Conservation (phyloP, 92 coral and sea anemone genomes). For the Palythoa caribaeorum region DNA sequence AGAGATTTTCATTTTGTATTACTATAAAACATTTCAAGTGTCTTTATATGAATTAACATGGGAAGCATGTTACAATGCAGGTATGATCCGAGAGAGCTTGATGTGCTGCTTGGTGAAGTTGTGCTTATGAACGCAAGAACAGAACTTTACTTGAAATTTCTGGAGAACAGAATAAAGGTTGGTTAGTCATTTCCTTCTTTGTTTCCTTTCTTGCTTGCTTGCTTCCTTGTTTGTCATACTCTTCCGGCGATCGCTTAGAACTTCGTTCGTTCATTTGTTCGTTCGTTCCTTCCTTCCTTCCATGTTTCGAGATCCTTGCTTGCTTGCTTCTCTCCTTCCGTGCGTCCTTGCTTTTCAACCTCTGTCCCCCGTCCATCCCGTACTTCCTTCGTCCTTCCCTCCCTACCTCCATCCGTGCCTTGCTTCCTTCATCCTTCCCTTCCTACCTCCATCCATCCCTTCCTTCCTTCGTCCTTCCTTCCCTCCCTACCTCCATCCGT, state of each 20-base stretch:
- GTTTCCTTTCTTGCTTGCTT: not conserved
- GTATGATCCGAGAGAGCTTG: constrained; percentile 95
- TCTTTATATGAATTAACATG: not conserved
- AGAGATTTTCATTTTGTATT: not conserved
- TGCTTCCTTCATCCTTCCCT: too few species aligned
- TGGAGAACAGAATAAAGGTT: constrained; percentile 86
- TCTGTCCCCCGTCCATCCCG: too few species aligned
- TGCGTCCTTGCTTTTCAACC: not conserved
- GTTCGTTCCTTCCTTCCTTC: not conserved
- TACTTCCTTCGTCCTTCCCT: not conserved
- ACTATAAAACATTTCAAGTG: not conserved
- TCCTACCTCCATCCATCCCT: too few species aligned
- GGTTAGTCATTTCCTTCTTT: not conserved
- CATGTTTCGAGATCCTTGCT: not conserved
- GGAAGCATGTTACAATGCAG: constrained; percentile 35
- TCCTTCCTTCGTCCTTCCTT: too few species aligned
- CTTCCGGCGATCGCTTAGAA: too few species aligned
- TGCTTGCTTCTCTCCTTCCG: not conserved
- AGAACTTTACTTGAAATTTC: constrained; percentile 86
- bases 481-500: too few species aligned
- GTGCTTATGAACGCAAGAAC: constrained; percentile 99
- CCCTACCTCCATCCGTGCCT: not conserved
- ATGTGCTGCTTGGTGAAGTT: constrained; percentile 86
- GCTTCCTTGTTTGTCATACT: not conserved
- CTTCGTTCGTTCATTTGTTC: not conserved